These are phyloP conservation scores for Serranochromis macrocephalus DNA, from an alignment of 2,113 vertebrate species.

Conservation along the genomic window DNA sequence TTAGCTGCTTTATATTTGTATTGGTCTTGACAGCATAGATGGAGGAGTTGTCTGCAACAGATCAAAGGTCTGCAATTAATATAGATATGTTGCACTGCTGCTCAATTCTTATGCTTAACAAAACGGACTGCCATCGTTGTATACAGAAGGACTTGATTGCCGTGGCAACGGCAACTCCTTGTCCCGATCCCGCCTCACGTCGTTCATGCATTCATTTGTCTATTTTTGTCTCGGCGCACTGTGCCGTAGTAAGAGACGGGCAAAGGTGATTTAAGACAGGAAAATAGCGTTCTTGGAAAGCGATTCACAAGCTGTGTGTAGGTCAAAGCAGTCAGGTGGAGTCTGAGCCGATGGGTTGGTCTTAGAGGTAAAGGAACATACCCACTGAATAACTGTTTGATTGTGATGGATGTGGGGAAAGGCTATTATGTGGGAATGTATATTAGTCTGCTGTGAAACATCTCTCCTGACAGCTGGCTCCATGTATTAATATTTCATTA, in stretches of 20 bases:
- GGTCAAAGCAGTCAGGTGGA: not conserved
- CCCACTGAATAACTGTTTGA: not conserved
- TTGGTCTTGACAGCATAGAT: not conserved
- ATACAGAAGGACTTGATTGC: constrained; percentile 10
- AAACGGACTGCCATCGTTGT: not conserved
- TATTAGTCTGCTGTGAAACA: constrained; percentile 37
- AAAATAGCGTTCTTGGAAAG: not conserved
- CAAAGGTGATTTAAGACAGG: not conserved
- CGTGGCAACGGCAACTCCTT: constrained; percentile 33
- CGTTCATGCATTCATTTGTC: constrained; percentile 29
- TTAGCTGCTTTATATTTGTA: not conserved
- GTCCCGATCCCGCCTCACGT: not conserved
- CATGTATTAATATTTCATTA: constrained; percentile 58
- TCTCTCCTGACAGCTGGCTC: constrained; percentile 35
- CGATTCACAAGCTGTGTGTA: not conserved
- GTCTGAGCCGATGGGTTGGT: not conserved
- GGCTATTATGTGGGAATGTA: not conserved
- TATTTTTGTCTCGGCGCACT: constrained; percentile 31
- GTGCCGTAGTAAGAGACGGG: not conserved
- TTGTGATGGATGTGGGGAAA: not conserved
- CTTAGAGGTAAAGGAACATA: not conserved
- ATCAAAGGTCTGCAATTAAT: not conserved
- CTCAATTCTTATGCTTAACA: not conserved
- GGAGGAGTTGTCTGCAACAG: not conserved
- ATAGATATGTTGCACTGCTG: not conserved